These are phyloP conservation scores for Notiomystis cincta DNA, from an alignment of 2,113 vertebrate genomes.

Conservation along the genomic window DNA sequence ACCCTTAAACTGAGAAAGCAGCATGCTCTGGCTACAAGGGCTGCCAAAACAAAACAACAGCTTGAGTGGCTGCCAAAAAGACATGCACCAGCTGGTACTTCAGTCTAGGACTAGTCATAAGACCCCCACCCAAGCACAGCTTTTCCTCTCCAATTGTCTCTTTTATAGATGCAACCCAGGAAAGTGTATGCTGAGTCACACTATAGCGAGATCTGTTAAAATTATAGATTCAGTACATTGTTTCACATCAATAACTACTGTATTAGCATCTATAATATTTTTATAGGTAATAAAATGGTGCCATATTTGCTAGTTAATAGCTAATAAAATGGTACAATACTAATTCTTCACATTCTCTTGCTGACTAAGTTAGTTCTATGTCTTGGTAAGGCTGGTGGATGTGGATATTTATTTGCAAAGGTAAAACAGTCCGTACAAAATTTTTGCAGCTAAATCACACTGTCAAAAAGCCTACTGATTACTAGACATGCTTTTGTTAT, in stretches of 20 bases:
- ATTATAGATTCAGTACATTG: background rate
- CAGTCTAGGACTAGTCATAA: background rate
- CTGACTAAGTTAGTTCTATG: background rate
- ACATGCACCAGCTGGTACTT: slow-evolving; percentile 73
- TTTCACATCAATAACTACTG: background rate
- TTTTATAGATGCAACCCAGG: background rate
- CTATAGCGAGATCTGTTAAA: background rate
- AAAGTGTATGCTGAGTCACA: background rate
- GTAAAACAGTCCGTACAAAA: background rate
- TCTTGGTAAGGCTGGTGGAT: background rate
- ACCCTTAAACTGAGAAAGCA: slow-evolving; percentile 35
- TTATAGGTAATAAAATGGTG: slow-evolving; percentile 20
- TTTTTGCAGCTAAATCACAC: background rate
- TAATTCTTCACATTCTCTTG: background rate
- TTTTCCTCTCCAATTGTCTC: background rate
- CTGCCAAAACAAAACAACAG: slow-evolving; percentile 74
- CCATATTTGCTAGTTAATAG: background rate
- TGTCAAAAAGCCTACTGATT: background rate
- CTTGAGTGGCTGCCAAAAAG: slow-evolving; percentile 74
- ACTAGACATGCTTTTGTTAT: background rate
- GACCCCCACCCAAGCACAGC: background rate
- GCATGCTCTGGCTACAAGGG: slow-evolving; percentile 7
- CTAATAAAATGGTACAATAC: slow-evolving; percentile 7
- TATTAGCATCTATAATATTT: background rate
- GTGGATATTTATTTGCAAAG: background rate